A percentile compares a stretch with the other conserved stretches of the same genome.
Evolutionary conservation across 2,113 vertebrate species (phyloP).

Genomic region (Protomyctophum bolini): DNA sequence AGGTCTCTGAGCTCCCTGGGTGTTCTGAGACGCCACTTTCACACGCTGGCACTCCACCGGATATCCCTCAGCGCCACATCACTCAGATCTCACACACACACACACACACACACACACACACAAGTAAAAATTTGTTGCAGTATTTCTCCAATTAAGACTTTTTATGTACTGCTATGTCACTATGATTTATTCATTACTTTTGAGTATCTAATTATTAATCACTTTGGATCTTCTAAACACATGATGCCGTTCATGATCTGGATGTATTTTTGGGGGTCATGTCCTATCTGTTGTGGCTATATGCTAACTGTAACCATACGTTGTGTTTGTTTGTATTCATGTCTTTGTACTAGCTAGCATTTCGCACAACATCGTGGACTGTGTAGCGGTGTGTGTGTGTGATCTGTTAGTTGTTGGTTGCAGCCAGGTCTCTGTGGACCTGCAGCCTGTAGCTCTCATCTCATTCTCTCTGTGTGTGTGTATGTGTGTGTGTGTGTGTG

Average conservation of each 20-base stretch:
- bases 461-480: neutral
- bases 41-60: slow-evolving; percentile 60
- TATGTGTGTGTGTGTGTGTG: no score
- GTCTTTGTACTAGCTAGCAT: neutral
- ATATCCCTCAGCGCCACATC: slow-evolving; percentile 59
- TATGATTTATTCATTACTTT: no score
- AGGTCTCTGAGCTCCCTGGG: slow-evolving; percentile 70
- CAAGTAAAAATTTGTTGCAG: neutral
- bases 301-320: no score
- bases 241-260: no score
- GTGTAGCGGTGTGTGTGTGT: neutral
- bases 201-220: no score
- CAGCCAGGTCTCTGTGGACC: slow-evolving; percentile 61
- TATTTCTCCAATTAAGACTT: no score
- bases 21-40: slow-evolving; percentile 67
- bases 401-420: slow-evolving; percentile 53
- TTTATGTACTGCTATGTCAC: no score
- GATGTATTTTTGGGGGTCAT: no score
- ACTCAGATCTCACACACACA: slow-evolving; percentile 28
- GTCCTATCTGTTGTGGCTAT: no score
- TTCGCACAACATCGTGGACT: neutral
- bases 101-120: slow-evolving; percentile 30
- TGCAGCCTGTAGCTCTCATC: slow-evolving; percentile 49
- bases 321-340: neutral
- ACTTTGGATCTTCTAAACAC: no score